Evolutionary conservation across 2,888 invertebrate genomes (phyloP).

Genomic region (Crepidodera aurea): DNA sequence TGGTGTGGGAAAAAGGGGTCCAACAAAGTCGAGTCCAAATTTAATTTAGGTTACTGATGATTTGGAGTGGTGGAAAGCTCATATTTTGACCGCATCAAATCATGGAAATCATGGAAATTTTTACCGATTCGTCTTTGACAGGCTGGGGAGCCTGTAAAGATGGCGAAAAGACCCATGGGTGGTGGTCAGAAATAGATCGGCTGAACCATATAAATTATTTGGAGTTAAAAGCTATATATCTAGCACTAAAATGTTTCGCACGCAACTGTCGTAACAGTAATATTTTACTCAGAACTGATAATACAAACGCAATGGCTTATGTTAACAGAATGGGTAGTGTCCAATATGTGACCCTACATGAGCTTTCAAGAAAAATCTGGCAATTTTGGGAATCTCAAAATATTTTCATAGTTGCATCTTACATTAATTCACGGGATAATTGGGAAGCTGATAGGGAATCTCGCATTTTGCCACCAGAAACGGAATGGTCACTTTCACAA

Average conservation of each 20-base stretch:
- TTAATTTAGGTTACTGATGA: background rate
- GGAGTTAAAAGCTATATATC: background rate
- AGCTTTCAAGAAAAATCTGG: constrained; percentile 33
- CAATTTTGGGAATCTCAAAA: constrained; percentile 35
- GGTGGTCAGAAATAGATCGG: background rate
- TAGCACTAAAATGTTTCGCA: too few relatives aligned
- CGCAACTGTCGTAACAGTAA: too few relatives aligned
- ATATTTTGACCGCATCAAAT: too few relatives aligned
- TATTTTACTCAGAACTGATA: too few relatives aligned
- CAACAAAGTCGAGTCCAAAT: background rate
- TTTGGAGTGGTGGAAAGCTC: background rate
- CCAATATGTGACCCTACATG: constrained; percentile 12
- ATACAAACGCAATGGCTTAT: constrained; percentile 37
- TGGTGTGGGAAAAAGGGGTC: too few relatives aligned
- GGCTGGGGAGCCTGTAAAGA: background rate
- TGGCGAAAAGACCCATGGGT: background rate
- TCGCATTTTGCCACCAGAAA: background rate
- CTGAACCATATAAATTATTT: background rate
- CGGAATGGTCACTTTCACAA: background rate
- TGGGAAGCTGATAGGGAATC: background rate
- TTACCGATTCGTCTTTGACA: background rate
- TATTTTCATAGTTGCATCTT: constrained; percentile 29
- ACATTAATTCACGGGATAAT: background rate
- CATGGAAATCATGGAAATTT: background rate
- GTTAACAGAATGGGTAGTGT: constrained; percentile 37